These are phyloP conservation scores for Sorex fumeus DNA, from an alignment of 2,113 vertebrate species.

Conservation along the genomic window DNA sequence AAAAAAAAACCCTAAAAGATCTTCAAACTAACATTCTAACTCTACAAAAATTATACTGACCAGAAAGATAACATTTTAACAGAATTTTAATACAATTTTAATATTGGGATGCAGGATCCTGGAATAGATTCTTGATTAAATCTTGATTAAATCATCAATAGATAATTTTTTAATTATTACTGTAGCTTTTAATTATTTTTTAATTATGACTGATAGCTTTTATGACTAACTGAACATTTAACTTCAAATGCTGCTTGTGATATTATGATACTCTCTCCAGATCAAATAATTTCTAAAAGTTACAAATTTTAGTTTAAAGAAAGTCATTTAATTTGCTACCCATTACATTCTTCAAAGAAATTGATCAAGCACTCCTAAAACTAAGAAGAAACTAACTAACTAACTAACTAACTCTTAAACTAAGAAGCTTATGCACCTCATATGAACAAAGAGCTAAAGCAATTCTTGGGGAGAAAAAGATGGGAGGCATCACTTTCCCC, in stretches of 20 bases:
- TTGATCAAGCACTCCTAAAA: no score
- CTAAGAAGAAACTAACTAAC: no score
- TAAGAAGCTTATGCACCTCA: no score
- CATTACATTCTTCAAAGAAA: no score
- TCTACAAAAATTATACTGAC: not conserved
- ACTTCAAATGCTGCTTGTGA: not conserved
- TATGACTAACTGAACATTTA: no score
- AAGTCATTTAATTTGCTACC: not conserved
- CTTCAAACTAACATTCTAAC: not conserved
- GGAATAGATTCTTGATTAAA: constrained; percentile 61
- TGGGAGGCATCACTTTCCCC: no score
- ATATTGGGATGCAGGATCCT: not conserved
- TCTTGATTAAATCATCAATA: constrained; percentile 42
- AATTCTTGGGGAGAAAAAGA: no score
- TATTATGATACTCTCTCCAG: constrained; percentile 31
- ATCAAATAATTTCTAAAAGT: constrained; percentile 70
- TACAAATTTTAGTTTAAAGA: constrained; percentile 66
- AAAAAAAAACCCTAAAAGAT: not conserved
- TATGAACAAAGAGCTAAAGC: no score
- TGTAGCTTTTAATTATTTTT: not conserved
- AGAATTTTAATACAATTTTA: not conserved
- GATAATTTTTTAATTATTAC: not conserved
- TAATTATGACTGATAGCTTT: not conserved
- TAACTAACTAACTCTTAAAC: no score
- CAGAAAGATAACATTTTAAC: not conserved